A percentile compares a stretch with the other conserved stretches of the same genome.
These are phyloP conservation scores for Stichodactyla mertensii DNA, from an alignment of 64 coral and sea anemone species.

Conservation along the genomic window DNA sequence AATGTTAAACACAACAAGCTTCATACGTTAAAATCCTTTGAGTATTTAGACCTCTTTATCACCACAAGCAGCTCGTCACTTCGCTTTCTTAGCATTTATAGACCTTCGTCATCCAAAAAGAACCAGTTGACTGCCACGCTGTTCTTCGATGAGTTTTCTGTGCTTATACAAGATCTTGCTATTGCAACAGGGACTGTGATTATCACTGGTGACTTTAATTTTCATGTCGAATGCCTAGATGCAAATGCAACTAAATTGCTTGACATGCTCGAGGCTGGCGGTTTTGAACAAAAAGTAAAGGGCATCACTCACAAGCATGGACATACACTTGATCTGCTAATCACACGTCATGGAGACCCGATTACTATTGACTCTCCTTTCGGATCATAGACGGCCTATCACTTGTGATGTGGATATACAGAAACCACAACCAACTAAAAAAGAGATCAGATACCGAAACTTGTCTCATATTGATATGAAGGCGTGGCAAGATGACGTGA, in stretches of 20 bases:
- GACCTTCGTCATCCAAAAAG: slow-evolving; percentile 14
- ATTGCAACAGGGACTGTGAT: slow-evolving; percentile 26
- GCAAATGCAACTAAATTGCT: slow-evolving; percentile 22
- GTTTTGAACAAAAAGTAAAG: slow-evolving; percentile 30
- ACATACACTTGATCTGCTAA: slow-evolving; percentile 37
- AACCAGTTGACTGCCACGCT: slow-evolving; percentile 1
- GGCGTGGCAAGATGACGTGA: slow-evolving; percentile 29
- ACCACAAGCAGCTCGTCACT: slow-evolving; percentile 1
- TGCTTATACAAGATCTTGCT: slow-evolving; percentile 13
- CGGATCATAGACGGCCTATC: slow-evolving; percentile 20
- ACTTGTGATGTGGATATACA: slow-evolving; percentile 34
- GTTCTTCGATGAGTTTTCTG: slow-evolving; percentile 33
- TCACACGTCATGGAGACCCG: slow-evolving; percentile 15
- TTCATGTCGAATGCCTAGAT: slow-evolving; percentile 6
- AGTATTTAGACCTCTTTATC: slow-evolving; percentile 35
- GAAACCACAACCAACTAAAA: slow-evolving; percentile 38
- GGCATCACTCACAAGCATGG: slow-evolving; percentile 27
- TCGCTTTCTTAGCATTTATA: slow-evolving; percentile 14
- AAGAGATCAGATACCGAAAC: slow-evolving; percentile 21
- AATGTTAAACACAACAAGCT: slow-evolving; percentile 29
- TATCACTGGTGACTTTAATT: slow-evolving; percentile 31
- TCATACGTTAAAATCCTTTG: slow-evolving; percentile 32
- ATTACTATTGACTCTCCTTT: slow-evolving; percentile 23
- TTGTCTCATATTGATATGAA: slow-evolving; percentile 32
- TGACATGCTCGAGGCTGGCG: not conserved